Evolutionary conservation across 2,888 invertebrate genomes (phyloP).

Genomic region (Thereva nobilitata): DNA sequence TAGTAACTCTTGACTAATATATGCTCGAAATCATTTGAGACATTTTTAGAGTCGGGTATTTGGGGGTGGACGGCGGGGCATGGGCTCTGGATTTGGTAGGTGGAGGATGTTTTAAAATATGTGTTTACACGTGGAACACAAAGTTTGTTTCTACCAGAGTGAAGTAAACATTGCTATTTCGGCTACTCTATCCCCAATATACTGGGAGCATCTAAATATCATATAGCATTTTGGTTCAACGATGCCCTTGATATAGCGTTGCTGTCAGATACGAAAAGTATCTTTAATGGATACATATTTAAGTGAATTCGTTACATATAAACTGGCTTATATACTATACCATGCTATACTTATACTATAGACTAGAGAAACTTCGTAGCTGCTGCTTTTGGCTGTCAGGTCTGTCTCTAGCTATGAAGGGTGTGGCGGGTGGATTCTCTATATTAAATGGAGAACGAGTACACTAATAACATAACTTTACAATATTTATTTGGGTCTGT

Average conservation of each 20-base stretch:
- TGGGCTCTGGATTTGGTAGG: too few species aligned
- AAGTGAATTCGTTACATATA: slow-evolving; percentile 14
- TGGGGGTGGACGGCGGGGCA: too few species aligned
- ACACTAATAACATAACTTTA: slow-evolving; percentile 38
- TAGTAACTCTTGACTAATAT: slow-evolving; percentile 24
- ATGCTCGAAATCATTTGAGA: slow-evolving; percentile 23
- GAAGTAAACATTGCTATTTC: slow-evolving; percentile 24
- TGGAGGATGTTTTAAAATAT: slow-evolving; percentile 1
- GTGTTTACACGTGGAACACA: slow-evolving; percentile 22
- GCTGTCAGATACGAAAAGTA: slow-evolving; percentile 24
- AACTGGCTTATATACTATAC: neutral
- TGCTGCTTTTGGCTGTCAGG: too few species aligned
- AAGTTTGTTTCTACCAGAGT: slow-evolving; percentile 10
- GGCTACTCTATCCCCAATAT: neutral
- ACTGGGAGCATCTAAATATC: neutral
- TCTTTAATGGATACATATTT: slow-evolving; percentile 28
- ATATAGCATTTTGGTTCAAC: neutral
- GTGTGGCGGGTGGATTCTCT: too few species aligned
- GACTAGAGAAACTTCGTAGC: neutral
- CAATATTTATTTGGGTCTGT: slow-evolving; percentile 39
- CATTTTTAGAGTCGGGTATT: neutral
- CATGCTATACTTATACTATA: neutral
- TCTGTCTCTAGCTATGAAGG: too few species aligned
- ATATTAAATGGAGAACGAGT: neutral
- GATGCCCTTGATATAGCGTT: neutral